These are phyloP conservation scores for Mellivora capensis DNA, from an alignment of 2,113 vertebrate genomes.

Conservation along the genomic window DNA sequence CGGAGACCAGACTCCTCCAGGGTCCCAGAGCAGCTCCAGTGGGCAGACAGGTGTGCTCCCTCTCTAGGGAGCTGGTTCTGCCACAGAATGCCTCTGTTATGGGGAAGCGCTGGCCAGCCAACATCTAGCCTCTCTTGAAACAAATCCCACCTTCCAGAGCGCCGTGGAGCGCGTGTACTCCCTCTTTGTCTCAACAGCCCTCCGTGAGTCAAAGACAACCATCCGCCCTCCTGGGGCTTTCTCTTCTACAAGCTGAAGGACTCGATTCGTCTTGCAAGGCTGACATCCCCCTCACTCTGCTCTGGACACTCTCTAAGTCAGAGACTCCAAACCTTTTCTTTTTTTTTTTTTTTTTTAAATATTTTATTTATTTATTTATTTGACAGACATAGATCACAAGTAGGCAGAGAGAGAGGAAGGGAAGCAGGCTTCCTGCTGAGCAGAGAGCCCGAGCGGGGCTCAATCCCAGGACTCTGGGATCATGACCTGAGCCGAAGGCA, in stretches of 20 bases:
- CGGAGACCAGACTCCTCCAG: neutral
- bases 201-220: neutral
- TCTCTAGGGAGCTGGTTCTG: neutral
- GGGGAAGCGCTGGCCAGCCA: neutral
- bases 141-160: neutral
- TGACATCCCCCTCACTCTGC: neutral
- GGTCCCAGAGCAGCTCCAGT: neutral
- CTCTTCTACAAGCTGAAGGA: neutral
- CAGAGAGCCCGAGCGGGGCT: too few relatives aligned
- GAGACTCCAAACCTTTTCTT: neutral
- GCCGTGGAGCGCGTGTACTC: fast-evolving
- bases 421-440: too few relatives aligned
- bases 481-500: too few relatives aligned
- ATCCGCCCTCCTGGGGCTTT: fast-evolving
- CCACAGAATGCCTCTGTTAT: neutral
- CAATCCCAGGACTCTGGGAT: too few relatives aligned
- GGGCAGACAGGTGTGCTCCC: neutral
- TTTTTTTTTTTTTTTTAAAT: too few relatives aligned
- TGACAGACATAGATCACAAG: too few relatives aligned
- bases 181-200: neutral
- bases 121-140: neutral
- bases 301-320: neutral
- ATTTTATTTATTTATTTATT: too few relatives aligned
- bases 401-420: too few relatives aligned
- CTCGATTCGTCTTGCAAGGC: neutral